Percentiles rank a stretch among this genome's conserved stretches.
Evolutionary conservation across 2,113 vertebrate genomes (phyloP).

Genomic region (Cairina moschata): DNA sequence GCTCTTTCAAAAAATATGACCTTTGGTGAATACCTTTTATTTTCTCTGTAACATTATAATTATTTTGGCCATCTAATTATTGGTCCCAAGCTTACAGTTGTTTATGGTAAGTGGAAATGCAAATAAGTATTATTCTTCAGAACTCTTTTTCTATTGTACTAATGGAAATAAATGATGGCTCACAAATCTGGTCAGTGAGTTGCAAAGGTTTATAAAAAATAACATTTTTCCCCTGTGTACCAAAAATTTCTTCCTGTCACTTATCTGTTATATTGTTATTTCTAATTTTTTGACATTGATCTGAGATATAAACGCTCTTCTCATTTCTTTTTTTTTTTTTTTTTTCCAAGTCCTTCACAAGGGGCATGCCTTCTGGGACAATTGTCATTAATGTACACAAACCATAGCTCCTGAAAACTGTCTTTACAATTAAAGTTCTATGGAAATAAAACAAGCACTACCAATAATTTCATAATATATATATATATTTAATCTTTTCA

Average conservation of each 20-base stretch:
- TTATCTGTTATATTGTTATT: background rate
- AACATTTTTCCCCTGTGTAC: background rate
- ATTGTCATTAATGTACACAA: background rate
- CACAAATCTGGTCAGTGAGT: background rate
- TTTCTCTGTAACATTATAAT: background rate
- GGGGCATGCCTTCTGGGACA: background rate
- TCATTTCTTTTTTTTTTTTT: background rate
- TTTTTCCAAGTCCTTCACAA: background rate
- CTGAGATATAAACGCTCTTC: background rate
- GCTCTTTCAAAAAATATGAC: background rate
- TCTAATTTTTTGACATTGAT: background rate
- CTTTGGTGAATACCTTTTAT: rapidly evolving
- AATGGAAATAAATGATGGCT: background rate
- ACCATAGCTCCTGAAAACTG: background rate
- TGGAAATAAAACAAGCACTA: background rate
- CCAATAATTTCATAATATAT: background rate
- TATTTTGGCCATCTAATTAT: background rate
- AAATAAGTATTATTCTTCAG: background rate
- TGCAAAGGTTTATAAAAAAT: background rate
- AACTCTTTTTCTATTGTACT: background rate
- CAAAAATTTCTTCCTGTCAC: background rate
- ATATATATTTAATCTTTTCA: background rate
- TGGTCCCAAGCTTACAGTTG: background rate
- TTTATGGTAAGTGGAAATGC: background rate
- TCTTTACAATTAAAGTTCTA: background rate